Percentiles rank a stretch among this genome's conserved stretches.
These are phyloP conservation scores for Tyto alba DNA, from an alignment of 2,113 vertebrate species.

Conservation along the genomic window DNA sequence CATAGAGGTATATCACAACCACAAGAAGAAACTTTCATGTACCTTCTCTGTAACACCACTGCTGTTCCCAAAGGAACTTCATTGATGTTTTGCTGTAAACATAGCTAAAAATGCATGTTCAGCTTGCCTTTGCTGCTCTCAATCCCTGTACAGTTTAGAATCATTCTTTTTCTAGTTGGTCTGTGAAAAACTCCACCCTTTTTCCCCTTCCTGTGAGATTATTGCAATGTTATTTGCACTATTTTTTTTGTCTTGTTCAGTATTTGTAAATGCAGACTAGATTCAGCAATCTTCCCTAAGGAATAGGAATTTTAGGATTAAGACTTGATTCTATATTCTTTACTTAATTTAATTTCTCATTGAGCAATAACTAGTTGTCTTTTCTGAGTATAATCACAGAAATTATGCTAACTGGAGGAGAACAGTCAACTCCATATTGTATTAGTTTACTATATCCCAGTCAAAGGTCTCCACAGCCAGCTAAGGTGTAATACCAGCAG, in stretches of 20 bases:
- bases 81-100: neutral
- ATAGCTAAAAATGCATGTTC: neutral
- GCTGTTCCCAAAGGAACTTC: neutral
- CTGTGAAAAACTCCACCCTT: neutral
- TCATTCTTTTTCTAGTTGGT: neutral
- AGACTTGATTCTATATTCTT: neutral
- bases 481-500: neutral
- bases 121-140: neutral
- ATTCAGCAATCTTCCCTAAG: neutral
- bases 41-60: neutral
- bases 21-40: neutral
- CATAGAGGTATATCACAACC: neutral
- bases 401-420: neutral
- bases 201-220: neutral
- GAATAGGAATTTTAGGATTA: neutral
- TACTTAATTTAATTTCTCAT: neutral
- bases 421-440: neutral
- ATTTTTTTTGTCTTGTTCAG: neutral
- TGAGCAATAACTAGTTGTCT: neutral
- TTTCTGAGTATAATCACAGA: neutral
- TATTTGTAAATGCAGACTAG: neutral
- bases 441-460: neutral
- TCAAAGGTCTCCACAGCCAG: neutral
- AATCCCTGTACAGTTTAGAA: neutral
- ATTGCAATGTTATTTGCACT: neutral